Evolutionary conservation across 1,140 invertebrate species (phyloP).

Genomic region (Apocrypta bakeri): DNA sequence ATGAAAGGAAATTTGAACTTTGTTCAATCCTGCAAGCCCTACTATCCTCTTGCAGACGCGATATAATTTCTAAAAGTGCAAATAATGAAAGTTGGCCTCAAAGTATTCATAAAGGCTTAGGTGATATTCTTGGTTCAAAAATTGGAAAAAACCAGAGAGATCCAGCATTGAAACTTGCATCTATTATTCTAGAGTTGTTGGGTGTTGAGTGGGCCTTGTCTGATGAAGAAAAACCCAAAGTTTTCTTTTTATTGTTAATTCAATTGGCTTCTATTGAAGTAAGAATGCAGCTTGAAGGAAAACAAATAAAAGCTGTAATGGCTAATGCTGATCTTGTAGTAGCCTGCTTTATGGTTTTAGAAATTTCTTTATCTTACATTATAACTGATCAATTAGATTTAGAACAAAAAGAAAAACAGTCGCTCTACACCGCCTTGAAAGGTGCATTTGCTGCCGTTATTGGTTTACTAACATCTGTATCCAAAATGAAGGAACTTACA

Average conservation of each 20-base stretch:
- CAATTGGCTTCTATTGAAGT: conserved; percentile 93
- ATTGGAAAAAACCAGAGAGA: conserved; percentile 91
- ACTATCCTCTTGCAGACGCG: conserved; percentile 82
- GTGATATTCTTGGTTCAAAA: conserved; percentile 89
- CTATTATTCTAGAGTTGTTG: conserved; percentile 86
- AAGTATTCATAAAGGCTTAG: conserved; percentile 85
- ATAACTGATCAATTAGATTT: conserved; percentile 86
- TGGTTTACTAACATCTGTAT: conserved; percentile 82
- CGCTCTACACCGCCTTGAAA: conserved; percentile 91
- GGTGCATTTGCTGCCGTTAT: conserved; percentile 91
- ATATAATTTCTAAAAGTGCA: conserved; percentile 77
- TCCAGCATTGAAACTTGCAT: conserved; percentile 88
- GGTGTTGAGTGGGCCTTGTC: conserved; percentile 88
- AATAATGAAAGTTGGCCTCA: conserved; percentile 85
- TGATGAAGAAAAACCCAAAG: conserved; percentile 86
- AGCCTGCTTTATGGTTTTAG: conserved; percentile 89
- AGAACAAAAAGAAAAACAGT: conserved; percentile 92
- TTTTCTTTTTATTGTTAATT: conserved; percentile 88
- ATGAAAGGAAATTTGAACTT: conserved; percentile 90
- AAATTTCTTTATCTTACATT: conserved; percentile 87
- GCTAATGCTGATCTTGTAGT: conserved; percentile 85
- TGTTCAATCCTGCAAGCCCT: conserved; percentile 85
- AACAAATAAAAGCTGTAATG: conserved; percentile 85
- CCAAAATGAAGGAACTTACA: conserved; percentile 81
- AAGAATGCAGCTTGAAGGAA: conserved; percentile 92